Evolutionary conservation across 2,797 vertebrate genomes (phyloP).

Genomic region (Scarus forsteni): DNA sequence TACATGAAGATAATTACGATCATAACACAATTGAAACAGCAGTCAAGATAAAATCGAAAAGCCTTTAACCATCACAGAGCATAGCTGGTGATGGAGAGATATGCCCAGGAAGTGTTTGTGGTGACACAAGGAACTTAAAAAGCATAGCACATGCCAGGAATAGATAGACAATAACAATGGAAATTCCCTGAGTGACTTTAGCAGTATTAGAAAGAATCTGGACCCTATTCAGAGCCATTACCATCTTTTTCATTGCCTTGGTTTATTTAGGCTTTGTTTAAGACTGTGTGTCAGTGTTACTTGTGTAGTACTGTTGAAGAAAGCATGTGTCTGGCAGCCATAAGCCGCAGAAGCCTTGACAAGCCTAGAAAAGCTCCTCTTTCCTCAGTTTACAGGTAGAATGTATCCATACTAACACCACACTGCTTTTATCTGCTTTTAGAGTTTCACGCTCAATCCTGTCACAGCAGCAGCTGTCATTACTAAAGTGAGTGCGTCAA

Average conservation of each 20-base stretch:
- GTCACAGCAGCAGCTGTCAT: neutral
- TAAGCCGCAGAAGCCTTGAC: constrained; percentile 45
- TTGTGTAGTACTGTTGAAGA: constrained; percentile 22
- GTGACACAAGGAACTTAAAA: constrained; percentile 55
- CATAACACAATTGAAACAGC: constrained; percentile 75
- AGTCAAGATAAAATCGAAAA: constrained; percentile 63
- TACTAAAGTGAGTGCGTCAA: too few species aligned
- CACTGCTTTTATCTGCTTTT: constrained; percentile 36
- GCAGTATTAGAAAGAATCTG: constrained; percentile 35
- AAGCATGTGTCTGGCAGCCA: constrained; percentile 26
- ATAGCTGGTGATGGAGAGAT: constrained; percentile 63
- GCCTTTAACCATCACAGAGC: constrained; percentile 66
- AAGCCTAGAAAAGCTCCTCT: constrained; percentile 48
- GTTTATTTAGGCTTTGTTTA: constrained; percentile 34
- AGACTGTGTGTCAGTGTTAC: constrained; percentile 31
- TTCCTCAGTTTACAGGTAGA: constrained; percentile 50
- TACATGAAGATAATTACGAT: constrained; percentile 75
- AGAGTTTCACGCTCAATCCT: constrained; percentile 42
- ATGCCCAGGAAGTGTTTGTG: constrained; percentile 54
- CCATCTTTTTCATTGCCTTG: constrained; percentile 14
- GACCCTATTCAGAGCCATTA: constrained; percentile 17
- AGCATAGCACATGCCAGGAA: constrained; percentile 3
- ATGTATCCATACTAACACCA: constrained; percentile 26
- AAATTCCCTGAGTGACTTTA: constrained; percentile 33
- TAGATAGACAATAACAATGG: neutral